These are phyloP conservation scores for Scaptomyza polygonia DNA, from an alignment of 2,888 invertebrate species.

Conservation along the genomic window DNA sequence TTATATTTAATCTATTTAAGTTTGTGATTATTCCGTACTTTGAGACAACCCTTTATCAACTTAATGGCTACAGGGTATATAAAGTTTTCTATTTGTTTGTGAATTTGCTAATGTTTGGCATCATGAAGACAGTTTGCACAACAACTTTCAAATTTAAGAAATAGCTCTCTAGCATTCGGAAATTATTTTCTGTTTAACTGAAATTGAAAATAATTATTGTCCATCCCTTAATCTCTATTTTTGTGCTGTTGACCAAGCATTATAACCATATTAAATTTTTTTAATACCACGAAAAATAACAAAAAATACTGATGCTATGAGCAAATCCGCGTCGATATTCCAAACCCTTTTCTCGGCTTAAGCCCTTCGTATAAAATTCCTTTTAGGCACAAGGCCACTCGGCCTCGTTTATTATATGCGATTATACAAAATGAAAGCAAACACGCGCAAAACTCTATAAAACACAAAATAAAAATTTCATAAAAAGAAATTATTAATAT, in stretches of 20 bases:
- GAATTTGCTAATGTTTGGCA: slow-evolving; percentile 42
- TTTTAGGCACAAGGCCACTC: slow-evolving; percentile 73
- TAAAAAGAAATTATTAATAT: slow-evolving; percentile 76
- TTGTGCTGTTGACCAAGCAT: slow-evolving; percentile 26
- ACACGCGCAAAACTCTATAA: slow-evolving; percentile 57
- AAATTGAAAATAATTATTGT: background rate
- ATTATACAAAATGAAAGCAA: slow-evolving; percentile 51
- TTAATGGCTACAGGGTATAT: background rate
- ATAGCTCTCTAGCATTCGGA: background rate
- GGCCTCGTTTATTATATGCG: slow-evolving; percentile 40
- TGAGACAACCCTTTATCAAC: background rate
- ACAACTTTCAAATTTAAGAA: slow-evolving; percentile 7
- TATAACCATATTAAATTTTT: slow-evolving; percentile 56
- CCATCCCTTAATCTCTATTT: too few species aligned
- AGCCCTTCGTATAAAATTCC: slow-evolving; percentile 70
- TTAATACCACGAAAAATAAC: slow-evolving; percentile 46
- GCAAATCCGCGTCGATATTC: slow-evolving; percentile 38
- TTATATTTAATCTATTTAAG: background rate
- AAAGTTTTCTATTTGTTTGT: slow-evolving; percentile 35
- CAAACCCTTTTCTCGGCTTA: slow-evolving; percentile 28
- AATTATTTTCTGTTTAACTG: background rate
- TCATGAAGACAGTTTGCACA: slow-evolving; percentile 23
- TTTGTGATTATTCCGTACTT: background rate
- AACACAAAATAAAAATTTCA: slow-evolving; percentile 37
- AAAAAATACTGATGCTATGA: slow-evolving; percentile 53